These are phyloP conservation scores for Zosterops pallidus DNA, from an alignment of 2,113 vertebrate species.

Conservation along the genomic window DNA sequence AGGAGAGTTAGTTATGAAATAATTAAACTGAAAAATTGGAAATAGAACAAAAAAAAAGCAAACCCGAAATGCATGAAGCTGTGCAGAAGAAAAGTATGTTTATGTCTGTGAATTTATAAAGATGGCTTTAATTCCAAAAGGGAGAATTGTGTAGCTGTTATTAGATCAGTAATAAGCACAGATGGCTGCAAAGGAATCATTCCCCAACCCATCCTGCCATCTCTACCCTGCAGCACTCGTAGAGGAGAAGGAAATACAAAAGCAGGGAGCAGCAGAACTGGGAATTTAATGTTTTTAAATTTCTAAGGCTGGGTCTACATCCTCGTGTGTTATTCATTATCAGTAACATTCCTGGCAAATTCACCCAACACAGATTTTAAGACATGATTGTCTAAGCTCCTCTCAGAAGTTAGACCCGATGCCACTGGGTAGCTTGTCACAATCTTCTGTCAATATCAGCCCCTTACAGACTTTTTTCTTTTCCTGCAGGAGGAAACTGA, in stretches of 20 bases:
- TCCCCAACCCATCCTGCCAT: background rate
- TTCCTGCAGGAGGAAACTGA: background rate
- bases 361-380: background rate
- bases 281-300: background rate
- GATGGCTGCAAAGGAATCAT: conserved; percentile 26
- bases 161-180: conserved; percentile 31
- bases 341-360: background rate
- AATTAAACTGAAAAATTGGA: conserved; percentile 14
- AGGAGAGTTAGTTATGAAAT: conserved; percentile 44
- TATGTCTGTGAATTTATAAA: background rate
- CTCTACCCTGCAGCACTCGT: background rate
- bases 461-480: background rate
- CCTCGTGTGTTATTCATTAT: background rate
- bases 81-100: background rate
- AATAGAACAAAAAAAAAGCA: background rate
- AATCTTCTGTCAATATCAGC: background rate
- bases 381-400: background rate
- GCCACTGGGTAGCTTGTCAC: background rate
- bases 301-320: background rate
- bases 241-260: background rate
- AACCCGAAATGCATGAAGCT: background rate
- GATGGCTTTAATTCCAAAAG: background rate
- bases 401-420: background rate
- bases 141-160: background rate
- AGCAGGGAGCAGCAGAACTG: background rate